A percentile compares a stretch with the other conserved stretches of the same genome.
Evolutionary conservation across 1,140 invertebrate species (phyloP).

Genomic region (Calycopis cecrops): DNA sequence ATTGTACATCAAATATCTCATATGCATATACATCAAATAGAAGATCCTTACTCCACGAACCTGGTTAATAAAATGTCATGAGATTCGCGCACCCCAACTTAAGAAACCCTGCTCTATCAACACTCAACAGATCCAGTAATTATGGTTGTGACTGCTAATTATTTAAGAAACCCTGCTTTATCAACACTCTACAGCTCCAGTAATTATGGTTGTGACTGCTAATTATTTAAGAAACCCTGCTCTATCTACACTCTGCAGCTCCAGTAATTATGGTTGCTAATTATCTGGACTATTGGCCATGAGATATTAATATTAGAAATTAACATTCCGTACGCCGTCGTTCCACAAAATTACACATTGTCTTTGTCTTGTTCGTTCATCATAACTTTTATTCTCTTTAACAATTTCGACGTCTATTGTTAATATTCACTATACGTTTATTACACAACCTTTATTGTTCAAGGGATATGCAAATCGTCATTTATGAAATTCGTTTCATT

Average conservation of each 20-base stretch:
- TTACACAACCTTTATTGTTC: background rate
- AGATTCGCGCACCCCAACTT: no score
- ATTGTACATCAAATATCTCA: no score
- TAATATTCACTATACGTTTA: no score
- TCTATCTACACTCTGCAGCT: no score
- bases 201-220: slow-evolving; percentile 32
- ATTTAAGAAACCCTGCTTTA: no score
- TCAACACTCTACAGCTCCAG: no score
- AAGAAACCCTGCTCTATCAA: no score
- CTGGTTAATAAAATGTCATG: no score
- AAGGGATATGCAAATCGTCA: background rate
- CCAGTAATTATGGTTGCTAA: slow-evolving; percentile 23
- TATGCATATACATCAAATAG: no score
- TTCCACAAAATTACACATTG: slow-evolving; percentile 15
- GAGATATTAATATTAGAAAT: slow-evolving; percentile 35
- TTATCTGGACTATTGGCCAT: slow-evolving; percentile 35
- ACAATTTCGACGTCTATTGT: background rate
- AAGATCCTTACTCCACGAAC: no score
- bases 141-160: slow-evolving; percentile 32
- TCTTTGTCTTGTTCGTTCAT: slow-evolving; percentile 4
- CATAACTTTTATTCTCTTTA: slow-evolving; percentile 5
- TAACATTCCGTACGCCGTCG: slow-evolving; percentile 16
- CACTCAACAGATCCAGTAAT: slow-evolving; percentile 7
- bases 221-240: no score
- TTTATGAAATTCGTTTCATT: no score